Conservation (phyloP, 35 echinoderm and acorn worm genomes). For the Lytechinus variegatus region DNA sequence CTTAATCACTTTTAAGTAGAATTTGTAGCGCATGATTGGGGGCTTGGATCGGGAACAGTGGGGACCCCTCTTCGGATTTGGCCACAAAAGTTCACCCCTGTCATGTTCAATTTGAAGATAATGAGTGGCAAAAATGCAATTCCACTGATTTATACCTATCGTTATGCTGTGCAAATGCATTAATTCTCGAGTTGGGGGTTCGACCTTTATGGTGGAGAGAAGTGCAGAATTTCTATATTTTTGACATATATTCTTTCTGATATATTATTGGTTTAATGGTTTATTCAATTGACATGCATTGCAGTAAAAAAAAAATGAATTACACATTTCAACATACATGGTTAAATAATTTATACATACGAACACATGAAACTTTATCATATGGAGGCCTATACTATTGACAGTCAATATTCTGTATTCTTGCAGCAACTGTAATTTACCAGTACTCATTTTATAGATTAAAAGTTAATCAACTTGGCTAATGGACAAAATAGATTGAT, state of each 20-base stretch:
- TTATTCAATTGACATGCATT: too few relatives aligned
- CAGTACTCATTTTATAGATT: too few relatives aligned
- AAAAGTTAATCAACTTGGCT: too few relatives aligned
- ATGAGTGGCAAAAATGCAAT: neutral
- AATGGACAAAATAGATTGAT: too few relatives aligned
- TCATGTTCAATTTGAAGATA: neutral
- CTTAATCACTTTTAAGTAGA: neutral
- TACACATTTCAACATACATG: too few relatives aligned
- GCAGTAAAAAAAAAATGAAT: too few relatives aligned
- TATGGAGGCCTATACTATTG: too few relatives aligned
- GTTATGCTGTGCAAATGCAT: neutral
- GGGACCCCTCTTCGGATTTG: neutral
- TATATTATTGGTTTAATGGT: too few relatives aligned
- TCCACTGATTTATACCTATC: neutral
- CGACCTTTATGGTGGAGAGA: neutral
- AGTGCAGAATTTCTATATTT: neutral
- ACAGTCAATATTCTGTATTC: too few relatives aligned
- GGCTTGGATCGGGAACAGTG: neutral
- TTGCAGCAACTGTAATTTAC: too few relatives aligned
- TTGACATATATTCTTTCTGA: neutral
- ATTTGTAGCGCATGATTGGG: neutral
- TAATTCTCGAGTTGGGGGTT: neutral
- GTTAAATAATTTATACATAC: too few relatives aligned
- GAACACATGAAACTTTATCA: too few relatives aligned
- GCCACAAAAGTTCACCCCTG: slow-evolving; percentile 16